A percentile compares a stretch with the other conserved stretches of the same genome.
These are phyloP conservation scores for Lycaena phlaeas DNA, from an alignment of 2,888 invertebrate species.

Conservation along the genomic window DNA sequence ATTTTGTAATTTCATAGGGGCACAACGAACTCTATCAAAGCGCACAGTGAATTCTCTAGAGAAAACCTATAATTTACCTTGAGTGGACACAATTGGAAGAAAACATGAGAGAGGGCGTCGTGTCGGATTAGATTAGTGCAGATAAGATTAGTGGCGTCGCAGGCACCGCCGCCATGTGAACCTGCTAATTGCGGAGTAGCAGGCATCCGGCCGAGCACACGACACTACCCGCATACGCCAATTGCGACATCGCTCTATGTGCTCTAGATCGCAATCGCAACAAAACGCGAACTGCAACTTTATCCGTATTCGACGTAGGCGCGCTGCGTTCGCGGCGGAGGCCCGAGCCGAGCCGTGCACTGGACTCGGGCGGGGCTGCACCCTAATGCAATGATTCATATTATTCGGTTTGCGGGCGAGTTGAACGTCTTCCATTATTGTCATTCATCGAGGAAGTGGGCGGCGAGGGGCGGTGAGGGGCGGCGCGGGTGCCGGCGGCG, in stretches of 20 bases:
- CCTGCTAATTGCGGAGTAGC: conserved; percentile 42
- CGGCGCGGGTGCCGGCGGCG: conserved; percentile 40
- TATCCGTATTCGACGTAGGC: no score
- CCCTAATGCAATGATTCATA: conserved; percentile 73
- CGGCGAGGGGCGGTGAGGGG: conserved; percentile 66
- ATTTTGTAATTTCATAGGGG: conserved; percentile 18
- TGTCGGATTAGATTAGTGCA: conserved; percentile 61
- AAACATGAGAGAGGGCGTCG: conserved; percentile 66
- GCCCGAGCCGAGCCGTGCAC: no score
- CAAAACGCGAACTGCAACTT: conserved; percentile 24
- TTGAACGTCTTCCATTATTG: conserved; percentile 74
- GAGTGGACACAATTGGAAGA: conserved; percentile 70
- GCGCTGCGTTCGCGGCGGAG: no score
- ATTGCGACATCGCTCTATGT: no score
- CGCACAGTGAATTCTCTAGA: conserved; percentile 48
- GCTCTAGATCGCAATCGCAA: conserved; percentile 19
- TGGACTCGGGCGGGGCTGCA: conserved; percentile 61
- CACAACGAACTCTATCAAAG: conserved; percentile 41
- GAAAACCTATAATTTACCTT: conserved; percentile 65
- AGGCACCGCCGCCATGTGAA: conserved; percentile 30
- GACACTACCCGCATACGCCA: conserved; percentile 23
- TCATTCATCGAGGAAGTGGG: conserved; percentile 72
- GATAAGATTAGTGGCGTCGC: conserved; percentile 65
- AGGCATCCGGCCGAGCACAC: conserved; percentile 25
- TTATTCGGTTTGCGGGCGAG: conserved; percentile 72